Evolutionary conservation across 2,113 vertebrate genomes (phyloP).

Genomic region (Tetrao urogallus): DNA sequence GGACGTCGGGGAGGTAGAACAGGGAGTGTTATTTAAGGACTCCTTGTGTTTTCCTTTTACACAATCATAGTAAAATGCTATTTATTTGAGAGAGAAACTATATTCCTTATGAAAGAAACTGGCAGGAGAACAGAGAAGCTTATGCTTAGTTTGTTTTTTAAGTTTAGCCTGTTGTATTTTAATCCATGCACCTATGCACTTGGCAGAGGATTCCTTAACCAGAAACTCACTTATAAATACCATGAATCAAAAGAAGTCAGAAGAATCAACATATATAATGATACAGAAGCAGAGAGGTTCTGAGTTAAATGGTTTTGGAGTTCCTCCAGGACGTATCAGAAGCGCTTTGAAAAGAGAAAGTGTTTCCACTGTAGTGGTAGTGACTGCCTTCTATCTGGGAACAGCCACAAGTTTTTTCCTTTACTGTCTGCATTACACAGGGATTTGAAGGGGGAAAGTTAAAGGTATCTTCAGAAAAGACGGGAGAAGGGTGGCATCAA

Average conservation of each 20-base stretch:
- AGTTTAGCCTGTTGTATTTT: conserved; percentile 27
- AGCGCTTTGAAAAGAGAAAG: not conserved
- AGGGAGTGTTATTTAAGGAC: not conserved
- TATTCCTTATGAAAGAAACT: not conserved
- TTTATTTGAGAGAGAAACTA: not conserved
- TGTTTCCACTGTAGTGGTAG: not conserved
- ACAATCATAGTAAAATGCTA: not conserved
- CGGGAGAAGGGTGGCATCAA: not conserved
- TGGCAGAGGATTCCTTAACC: conserved; percentile 1
- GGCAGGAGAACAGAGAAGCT: not conserved
- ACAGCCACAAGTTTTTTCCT: not conserved
- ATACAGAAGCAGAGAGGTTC: not conserved
- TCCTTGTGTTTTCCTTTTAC: not conserved
- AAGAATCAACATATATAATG: not conserved
- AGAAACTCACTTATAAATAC: not conserved
- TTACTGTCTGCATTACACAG: not conserved
- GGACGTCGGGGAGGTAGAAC: not conserved
- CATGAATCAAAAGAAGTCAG: not conserved
- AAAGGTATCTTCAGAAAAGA: not conserved
- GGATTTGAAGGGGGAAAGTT: not conserved
- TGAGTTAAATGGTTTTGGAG: not conserved
- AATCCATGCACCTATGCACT: not conserved
- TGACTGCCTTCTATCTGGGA: not conserved
- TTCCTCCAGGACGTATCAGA: not conserved
- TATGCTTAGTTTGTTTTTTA: not conserved